phyloP scores from a whole-genome alignment of 2,888 invertebrate species.

The Apodemia mormo region DNA sequence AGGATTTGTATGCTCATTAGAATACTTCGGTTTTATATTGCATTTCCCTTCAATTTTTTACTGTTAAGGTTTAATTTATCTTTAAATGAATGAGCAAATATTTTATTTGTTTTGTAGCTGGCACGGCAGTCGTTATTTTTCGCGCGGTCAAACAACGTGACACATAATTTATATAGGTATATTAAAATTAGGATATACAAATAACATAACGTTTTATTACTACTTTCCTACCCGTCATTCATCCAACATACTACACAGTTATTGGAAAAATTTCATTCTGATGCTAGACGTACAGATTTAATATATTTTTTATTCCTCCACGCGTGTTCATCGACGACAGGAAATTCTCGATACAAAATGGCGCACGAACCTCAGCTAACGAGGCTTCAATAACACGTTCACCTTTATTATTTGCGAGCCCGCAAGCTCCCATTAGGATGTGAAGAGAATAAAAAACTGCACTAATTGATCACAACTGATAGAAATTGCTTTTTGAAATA shows the following conservation, averaged over 20 bases:
- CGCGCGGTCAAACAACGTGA: too few relatives aligned
- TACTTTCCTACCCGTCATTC: not conserved
- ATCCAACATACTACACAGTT: not conserved
- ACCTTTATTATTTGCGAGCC: not conserved
- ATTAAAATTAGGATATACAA: too few relatives aligned
- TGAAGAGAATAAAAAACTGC: not conserved
- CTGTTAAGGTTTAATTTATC: too few relatives aligned
- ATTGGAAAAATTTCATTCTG: not conserved
- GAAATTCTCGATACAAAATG: not conserved
- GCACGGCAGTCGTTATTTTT: too few relatives aligned
- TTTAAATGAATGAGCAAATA: too few relatives aligned
- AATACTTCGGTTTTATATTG: too few relatives aligned
- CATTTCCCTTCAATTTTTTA: too few relatives aligned
- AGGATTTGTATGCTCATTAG: too few relatives aligned
- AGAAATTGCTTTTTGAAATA: slow-evolving; percentile 6
- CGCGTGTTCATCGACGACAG: slow-evolving; percentile 4
- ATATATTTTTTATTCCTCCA: slow-evolving; percentile 5
- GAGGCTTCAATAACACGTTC: slow-evolving; percentile 10
- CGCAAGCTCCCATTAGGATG: not conserved
- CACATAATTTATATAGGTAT: too few relatives aligned
- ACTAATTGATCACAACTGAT: slow-evolving; percentile 8
- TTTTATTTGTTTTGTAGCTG: too few relatives aligned
- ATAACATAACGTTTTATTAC: too few relatives aligned
- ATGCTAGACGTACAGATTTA: not conserved
- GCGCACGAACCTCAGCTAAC: slow-evolving; percentile 1